Base-by-base conservation (phyloP, 2,797 vertebrate species). In the Halcyon smyrnensis region DNA sequence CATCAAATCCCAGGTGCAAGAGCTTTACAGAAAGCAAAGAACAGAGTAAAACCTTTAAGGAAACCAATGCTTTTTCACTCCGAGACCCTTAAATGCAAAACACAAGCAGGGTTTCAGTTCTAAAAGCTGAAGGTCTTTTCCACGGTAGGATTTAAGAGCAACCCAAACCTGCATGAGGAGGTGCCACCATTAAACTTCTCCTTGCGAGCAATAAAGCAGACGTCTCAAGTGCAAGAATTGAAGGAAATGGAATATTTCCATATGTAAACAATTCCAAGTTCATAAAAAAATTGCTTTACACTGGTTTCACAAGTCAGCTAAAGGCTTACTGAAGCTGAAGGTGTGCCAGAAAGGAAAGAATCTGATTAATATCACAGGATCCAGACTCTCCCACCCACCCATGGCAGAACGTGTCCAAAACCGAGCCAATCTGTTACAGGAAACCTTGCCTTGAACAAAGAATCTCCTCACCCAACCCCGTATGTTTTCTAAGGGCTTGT, bases 351-450 rank as follows among this genome's bases (percentile, higher is more conserved):
- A 41, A 43, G 16, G 41, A 88, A 93, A 80, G 69, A 82, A 60
- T 57, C 73, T 71, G 21, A 88, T 81, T 56, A 92, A 70, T 45
- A 89, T 48, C 60, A 73, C 56, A 94, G 90, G 71, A 95, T 83
- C 39, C 81, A 91, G 84, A 83, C 70, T 94, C 46, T 77, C 48
- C 48, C 87, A 89, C 89, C 62, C 90, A 92, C 81, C n/a, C 84
- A 73, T 11, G 0, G 43, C 75, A 91, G 60, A 93, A 24, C 4
- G 4, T 37, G 39, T 27, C 81, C 81, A 94, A 87, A 86, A 57
- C 19, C 0, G 2, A 91, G 59, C n/a, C 84, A 92, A 77, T 89
- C 87, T 94, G 91, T 67, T 84, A 89, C 43, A 90, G 41, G 45
- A 95, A 94, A 79, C 46, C 43, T 54, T 12, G 30, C 62, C 67